Conservation (phyloP, 1,140 invertebrate species). For the Propsilocerus akamusi region DNA sequence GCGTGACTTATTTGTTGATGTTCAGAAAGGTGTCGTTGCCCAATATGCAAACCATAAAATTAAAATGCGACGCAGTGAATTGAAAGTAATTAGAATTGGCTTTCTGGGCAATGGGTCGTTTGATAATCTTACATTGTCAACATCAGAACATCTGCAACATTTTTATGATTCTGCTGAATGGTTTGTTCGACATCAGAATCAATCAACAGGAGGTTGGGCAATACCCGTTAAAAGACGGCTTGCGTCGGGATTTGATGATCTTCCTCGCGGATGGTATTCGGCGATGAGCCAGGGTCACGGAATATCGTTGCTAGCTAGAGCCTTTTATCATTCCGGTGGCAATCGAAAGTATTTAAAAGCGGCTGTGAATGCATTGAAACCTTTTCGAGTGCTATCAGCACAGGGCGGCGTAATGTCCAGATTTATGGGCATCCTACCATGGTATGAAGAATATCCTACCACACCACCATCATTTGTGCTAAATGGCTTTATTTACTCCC, state of each 20-base stretch:
- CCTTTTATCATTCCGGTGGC: slow-evolving; percentile 64
- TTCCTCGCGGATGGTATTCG: slow-evolving; percentile 84
- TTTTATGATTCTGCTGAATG: slow-evolving; percentile 88
- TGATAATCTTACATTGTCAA: slow-evolving; percentile 67
- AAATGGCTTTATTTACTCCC: slow-evolving; percentile 96
- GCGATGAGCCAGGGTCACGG: slow-evolving; percentile 97
- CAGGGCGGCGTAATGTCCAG: slow-evolving; percentile 69
- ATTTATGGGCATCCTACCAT: slow-evolving; percentile 49
- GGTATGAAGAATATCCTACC: slow-evolving; percentile 99
- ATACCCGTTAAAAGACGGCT: slow-evolving; percentile 68
- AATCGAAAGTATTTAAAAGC: slow-evolving; percentile 59
- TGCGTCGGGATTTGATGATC: slow-evolving; percentile 50
- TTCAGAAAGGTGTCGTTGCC: slow-evolving; percentile 66
- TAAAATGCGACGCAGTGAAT: slow-evolving; percentile 55
- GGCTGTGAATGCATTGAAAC: slow-evolving; percentile 57
- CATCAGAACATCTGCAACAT: slow-evolving; percentile 66
- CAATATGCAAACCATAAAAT: slow-evolving; percentile 41
- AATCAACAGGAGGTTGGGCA: slow-evolving; percentile 65
- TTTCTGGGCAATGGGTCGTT: slow-evolving; percentile 49
- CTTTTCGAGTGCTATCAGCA: slow-evolving; percentile 52
- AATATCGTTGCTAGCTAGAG: slow-evolving; percentile 78
- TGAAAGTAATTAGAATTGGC: slow-evolving; percentile 31
- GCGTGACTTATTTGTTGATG: slow-evolving; percentile 75
- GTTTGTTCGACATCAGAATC: slow-evolving; percentile 76
- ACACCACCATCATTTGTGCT: slow-evolving; percentile 86